These are phyloP conservation scores for Arvicanthis niloticus DNA, from an alignment of 2,113 vertebrate species.

Conservation along the genomic window DNA sequence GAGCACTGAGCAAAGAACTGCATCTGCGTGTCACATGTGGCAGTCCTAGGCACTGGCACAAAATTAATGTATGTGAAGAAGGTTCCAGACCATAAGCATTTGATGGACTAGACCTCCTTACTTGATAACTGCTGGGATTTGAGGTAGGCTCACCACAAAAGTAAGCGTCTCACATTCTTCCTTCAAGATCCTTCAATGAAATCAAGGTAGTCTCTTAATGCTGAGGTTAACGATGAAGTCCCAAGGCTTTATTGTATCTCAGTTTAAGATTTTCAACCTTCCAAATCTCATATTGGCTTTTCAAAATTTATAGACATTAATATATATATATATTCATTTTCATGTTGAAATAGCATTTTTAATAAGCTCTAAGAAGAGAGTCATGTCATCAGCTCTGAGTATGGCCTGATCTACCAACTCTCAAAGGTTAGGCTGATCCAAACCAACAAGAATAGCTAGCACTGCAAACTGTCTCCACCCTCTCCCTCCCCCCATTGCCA, in stretches of 20 bases:
- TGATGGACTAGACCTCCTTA: not conserved
- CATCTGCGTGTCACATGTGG: not conserved
- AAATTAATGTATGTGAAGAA: not conserved
- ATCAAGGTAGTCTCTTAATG: not conserved
- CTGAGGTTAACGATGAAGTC: not conserved
- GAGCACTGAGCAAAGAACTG: not conserved
- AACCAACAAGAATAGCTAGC: not conserved
- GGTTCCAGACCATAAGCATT: not conserved
- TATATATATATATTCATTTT: not conserved
- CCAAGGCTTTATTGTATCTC: not conserved
- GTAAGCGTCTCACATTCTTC: not conserved
- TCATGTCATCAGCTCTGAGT: not conserved
- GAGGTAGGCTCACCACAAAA: not conserved
- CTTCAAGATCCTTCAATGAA: not conserved
- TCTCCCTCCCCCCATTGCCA: too few species aligned
- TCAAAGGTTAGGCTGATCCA: not conserved
- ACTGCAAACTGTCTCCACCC: not conserved
- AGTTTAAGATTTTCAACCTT: not conserved
- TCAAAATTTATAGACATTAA: not conserved
- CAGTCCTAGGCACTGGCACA: not conserved
- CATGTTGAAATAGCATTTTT: not conserved
- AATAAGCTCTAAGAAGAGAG: not conserved
- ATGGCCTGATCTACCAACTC: not conserved
- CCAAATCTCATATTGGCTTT: not conserved
- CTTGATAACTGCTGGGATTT: not conserved